These are phyloP conservation scores for Zaprionus ghesquierei DNA, from an alignment of 1,140 invertebrate genomes.

Conservation along the genomic window DNA sequence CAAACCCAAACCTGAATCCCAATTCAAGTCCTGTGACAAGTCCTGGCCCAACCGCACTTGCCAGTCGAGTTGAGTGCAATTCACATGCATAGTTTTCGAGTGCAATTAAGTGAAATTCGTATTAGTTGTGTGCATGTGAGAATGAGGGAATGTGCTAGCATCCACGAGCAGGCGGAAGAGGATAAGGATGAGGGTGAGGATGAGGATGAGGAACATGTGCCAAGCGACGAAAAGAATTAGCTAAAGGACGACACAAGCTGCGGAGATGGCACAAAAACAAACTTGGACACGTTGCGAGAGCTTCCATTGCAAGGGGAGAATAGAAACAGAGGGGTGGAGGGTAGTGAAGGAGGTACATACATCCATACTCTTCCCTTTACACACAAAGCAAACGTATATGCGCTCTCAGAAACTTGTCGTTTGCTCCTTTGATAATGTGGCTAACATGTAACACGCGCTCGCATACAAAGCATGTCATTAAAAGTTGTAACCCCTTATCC, in stretches of 20 bases:
- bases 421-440: conserved; percentile 70
- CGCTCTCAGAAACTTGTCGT: conserved; percentile 49
- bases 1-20: neutral
- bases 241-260: conserved; percentile 49
- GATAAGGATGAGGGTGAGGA: neutral
- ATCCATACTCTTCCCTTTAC: too few species aligned
- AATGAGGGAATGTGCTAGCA: neutral
- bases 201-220: conserved; percentile 37
- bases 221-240: conserved; percentile 61
- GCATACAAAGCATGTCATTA: conserved; percentile 78
- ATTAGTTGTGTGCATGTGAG: conserved; percentile 54
- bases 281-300: conserved; percentile 62
- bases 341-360: neutral
- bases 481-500: conserved; percentile 49
- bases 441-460: conserved; percentile 67
- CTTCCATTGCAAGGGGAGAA: neutral
- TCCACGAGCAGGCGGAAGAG: neutral
- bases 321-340: neutral
- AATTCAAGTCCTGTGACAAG: neutral
- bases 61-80: conserved; percentile 71
- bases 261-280: conserved; percentile 50
- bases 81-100: conserved; percentile 76
- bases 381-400: neutral
- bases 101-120: conserved; percentile 78
- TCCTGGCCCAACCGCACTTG: conserved; percentile 37